Base-by-base conservation (phyloP, 2,797 vertebrate genomes). In the Iguana delicatissima region DNA sequence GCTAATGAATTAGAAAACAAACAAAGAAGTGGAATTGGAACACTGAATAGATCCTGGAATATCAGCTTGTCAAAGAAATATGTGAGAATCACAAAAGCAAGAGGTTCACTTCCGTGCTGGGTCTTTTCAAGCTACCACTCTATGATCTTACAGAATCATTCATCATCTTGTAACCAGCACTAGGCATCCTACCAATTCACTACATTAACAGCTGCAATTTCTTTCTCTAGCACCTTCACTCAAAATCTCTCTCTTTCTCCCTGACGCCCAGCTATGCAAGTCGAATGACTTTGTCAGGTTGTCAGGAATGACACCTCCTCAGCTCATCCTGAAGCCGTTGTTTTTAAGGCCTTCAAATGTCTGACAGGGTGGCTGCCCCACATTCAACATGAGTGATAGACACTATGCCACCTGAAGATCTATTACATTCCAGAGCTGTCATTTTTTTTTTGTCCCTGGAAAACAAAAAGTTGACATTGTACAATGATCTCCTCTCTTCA, bases 261-360 rank as follows among this genome's bases (percentile, higher is more conserved):
- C 18, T 35, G 67, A 50, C 42, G 67, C 4, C 16, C 67, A 88
- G 14, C 42, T 57, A 42, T 57, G 64, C 9, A 38, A 84, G 82
- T 29, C 29, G 59, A 67, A 29, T 67, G 42, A 38, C 82, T 89
- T 89, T 74, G 57, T 62, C 73, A 87, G 35, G 46, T 87, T 87
- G 57, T 59, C 42, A 79, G 77, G 22, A 79, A 79, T 50, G 26
- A 64, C 29, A 80, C 57, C 26, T 55, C n/a, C 13, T 79, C 38
- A 62, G 79, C 59, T 67, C 74, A 67, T 29, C 16, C 42, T 64
- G 52, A 29, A 79, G n/a, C 72, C 62, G n/a, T 89, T 77, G 69
- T 29, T 67, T 67, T 32, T 52, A 59, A 77, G 74, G 67, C 24
- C 6, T 24, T 12, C 12, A 13, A 8, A n/a, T 84, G 57, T 77